Evolutionary conservation across 2,113 vertebrate species (phyloP), one percentile per base, ranked within the genome.

Genomic region (Cygnus buccinator): DNA sequence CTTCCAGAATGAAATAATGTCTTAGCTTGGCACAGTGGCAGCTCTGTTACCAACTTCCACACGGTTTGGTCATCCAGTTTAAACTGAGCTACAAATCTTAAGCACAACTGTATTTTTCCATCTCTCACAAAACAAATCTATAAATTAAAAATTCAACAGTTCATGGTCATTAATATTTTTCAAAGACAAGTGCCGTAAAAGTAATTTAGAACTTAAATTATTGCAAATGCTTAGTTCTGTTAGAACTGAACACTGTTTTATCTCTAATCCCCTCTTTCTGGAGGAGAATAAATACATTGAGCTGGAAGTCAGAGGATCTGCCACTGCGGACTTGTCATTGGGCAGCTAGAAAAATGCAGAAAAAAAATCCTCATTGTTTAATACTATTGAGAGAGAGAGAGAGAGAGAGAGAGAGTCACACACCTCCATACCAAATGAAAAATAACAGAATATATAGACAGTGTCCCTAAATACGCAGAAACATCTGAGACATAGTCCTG

Each of bases 1-100:
- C 71, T 84, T 95, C 61, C 87, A 91, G 57, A 84, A 75, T 75
- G 48, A 92, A 94, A 92, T 78, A n/a, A 75, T 37, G 25, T 89
- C 73, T 91, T 73, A 39, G 33, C 50, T 70, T 92, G 76, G 86
- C 94, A 78, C 15, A 37, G 67, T 3, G 50, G 83, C 68, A 90
- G 58, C 65, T 83, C 75, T 54, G 23, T n/a, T 84, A 77, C 55
- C 68, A 52, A 44, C 70, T 93, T 84, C 90, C 21, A 62, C 77
- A 52, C 66, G 23, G 41, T 79, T 76, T 79, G 89, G 41, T 89
- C 13, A 50, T 62, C 8, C 19, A 20, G 14, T 46, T 73, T 72
- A 65, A 87, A 79, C 39, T 17, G 11, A 95, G 76, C 31, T 70
- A 37, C 35, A 54, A 28, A 68, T 79, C 50, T 54, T 75, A 39